Evolutionary conservation across 2,888 invertebrate genomes (phyloP).

Genomic region (Achlya flavicornis): DNA sequence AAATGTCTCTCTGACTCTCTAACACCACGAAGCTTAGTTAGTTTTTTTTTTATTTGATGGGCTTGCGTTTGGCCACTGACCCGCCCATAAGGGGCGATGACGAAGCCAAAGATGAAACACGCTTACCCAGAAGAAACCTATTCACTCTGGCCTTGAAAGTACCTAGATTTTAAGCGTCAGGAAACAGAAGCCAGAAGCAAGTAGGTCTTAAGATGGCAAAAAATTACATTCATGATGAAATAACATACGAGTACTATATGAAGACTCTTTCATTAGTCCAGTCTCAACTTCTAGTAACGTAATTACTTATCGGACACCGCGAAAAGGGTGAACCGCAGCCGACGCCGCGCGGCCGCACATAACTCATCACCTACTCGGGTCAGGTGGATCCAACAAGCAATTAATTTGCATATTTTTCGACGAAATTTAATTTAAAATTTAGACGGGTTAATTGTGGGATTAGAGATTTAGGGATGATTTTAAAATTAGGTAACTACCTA

Average conservation of each 20-base stretch:
- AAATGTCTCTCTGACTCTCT: too few relatives aligned
- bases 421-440: slow-evolving; percentile 36
- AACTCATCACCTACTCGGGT: slow-evolving; percentile 24
- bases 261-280: not conserved
- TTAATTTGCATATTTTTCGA: slow-evolving; percentile 45
- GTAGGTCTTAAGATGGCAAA: too few relatives aligned
- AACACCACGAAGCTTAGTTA: too few relatives aligned
- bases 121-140: too few relatives aligned
- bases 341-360: slow-evolving; percentile 16
- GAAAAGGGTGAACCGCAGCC: slow-evolving; percentile 23
- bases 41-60: too few relatives aligned
- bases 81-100: too few relatives aligned
- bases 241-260: not conserved
- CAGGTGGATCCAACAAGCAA: slow-evolving; percentile 28
- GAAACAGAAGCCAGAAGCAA: too few relatives aligned
- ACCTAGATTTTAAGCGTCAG: too few relatives aligned
- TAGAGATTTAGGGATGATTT: slow-evolving; percentile 7
- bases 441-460: slow-evolving; percentile 30
- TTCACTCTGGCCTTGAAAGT: too few relatives aligned
- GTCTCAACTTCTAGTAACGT: not conserved
- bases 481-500: slow-evolving; percentile 5
- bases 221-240: too few relatives aligned
- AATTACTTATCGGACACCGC: slow-evolving; percentile 12
- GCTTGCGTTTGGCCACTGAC: too few relatives aligned
- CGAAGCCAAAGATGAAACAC: too few relatives aligned